These are phyloP conservation scores for Tryphoninae sp. DNA, from an alignment of 2,888 invertebrate genomes.

Conservation along the genomic window DNA sequence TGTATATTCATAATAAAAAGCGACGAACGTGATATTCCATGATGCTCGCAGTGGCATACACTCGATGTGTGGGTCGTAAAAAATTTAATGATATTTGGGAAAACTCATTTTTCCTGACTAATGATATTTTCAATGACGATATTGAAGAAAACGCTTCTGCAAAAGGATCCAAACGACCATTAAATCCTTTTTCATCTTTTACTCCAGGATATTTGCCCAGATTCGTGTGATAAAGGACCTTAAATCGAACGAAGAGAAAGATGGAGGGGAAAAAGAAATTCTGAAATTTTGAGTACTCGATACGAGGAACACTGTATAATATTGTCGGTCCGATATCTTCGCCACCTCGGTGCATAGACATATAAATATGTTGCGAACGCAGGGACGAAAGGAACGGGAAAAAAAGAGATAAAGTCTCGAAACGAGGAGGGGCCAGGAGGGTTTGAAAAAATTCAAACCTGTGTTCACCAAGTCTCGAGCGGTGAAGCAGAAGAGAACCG, in stretches of 20 bases:
- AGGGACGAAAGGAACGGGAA: constrained; percentile 19
- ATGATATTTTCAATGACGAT: background rate
- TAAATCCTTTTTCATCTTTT: too few relatives aligned
- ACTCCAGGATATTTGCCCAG: too few relatives aligned
- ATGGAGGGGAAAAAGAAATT: background rate
- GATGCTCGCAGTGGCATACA: too few relatives aligned
- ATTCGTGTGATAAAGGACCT: too few relatives aligned
- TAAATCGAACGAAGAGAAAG: too few relatives aligned
- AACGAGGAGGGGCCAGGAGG: constrained; percentile 32
- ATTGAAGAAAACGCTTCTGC: too few relatives aligned
- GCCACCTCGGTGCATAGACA: constrained; percentile 11
- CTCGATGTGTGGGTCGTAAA: too few relatives aligned
- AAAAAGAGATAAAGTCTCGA: constrained; percentile 50
- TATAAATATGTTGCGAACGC: constrained; percentile 15
- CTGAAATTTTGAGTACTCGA: constrained; percentile 18
- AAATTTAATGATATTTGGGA: background rate
- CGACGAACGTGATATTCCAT: too few relatives aligned
- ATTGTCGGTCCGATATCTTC: constrained; percentile 4
- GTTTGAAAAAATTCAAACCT: constrained; percentile 38
- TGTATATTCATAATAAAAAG: too few relatives aligned
- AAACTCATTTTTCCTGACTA: background rate
- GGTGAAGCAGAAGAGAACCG: constrained; percentile 54
- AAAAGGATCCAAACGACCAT: background rate
- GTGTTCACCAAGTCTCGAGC: constrained; percentile 55
- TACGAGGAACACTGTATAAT: background rate